These are phyloP conservation scores for Corythornis cristatus DNA, from an alignment of 2,113 vertebrate species.

Conservation along the genomic window DNA sequence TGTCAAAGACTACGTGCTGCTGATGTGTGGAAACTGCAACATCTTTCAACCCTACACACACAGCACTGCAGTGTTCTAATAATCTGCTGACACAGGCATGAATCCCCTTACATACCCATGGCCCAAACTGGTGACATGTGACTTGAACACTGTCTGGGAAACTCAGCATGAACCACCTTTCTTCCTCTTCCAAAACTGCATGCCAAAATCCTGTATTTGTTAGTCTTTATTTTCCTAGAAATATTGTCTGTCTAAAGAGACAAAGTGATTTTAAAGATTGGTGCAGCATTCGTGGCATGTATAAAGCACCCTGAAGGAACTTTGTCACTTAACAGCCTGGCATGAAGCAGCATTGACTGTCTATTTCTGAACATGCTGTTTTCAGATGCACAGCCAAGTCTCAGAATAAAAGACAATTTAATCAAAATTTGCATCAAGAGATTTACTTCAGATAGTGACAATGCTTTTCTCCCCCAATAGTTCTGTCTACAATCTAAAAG, in stretches of 20 bases:
- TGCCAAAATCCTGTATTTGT: neutral
- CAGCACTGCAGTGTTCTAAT: neutral
- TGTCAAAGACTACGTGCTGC: slow-evolving; percentile 50
- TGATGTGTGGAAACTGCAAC: slow-evolving; percentile 38
- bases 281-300: neutral
- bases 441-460: neutral
- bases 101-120: neutral
- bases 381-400: neutral
- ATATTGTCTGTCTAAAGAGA: neutral
- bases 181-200: neutral
- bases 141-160: neutral
- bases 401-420: neutral
- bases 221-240: no score
- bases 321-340: neutral
- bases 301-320: neutral
- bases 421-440: neutral
- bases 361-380: neutral
- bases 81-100: slow-evolving; percentile 10
- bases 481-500: neutral
- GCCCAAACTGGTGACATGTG: neutral
- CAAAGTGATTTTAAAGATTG: neutral
- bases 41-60: slow-evolving; percentile 20
- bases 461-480: neutral
- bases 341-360: neutral
- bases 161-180: neutral